A percentile compares a stretch with the other conserved stretches of the same genome.
Evolutionary conservation across 1,140 invertebrate species (phyloP).

Genomic region (Meloidogyne exigua): DNA sequence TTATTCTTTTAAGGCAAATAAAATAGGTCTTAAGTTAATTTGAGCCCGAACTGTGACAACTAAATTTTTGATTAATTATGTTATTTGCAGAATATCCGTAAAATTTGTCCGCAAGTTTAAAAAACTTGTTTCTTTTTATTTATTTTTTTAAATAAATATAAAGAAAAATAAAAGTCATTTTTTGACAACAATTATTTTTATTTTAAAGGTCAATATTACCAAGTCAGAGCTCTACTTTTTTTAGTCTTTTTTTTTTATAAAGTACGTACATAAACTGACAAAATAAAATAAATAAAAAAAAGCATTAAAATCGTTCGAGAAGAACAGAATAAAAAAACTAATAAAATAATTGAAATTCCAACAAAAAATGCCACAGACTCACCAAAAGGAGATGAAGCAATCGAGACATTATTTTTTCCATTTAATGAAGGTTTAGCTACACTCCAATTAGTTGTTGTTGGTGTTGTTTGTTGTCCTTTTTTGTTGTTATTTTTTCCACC

Average conservation of each 20-base stretch:
- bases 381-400: neutral
- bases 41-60: no score
- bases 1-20: neutral
- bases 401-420: neutral
- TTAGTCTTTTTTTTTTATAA: neutral
- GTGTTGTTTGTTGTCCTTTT: no score
- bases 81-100: neutral
- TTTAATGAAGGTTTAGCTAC: neutral
- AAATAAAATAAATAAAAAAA: neutral
- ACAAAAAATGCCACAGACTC: neutral
- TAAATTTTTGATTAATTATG: no score
- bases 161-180: no score
- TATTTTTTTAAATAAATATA: no score
- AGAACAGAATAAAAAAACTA: neutral
- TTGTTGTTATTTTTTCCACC: no score
- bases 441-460: neutral
- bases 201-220: no score
- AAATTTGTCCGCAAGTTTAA: no score
- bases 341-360: neutral
- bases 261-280: neutral
- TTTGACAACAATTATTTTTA: no score
- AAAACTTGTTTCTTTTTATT: no score
- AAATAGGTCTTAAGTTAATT: no score
- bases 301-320: neutral
- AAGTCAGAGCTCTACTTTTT: no score